phyloP scores from a whole-genome alignment of 2,888 invertebrate species.

The Ptycholaimellus sp. region DNA sequence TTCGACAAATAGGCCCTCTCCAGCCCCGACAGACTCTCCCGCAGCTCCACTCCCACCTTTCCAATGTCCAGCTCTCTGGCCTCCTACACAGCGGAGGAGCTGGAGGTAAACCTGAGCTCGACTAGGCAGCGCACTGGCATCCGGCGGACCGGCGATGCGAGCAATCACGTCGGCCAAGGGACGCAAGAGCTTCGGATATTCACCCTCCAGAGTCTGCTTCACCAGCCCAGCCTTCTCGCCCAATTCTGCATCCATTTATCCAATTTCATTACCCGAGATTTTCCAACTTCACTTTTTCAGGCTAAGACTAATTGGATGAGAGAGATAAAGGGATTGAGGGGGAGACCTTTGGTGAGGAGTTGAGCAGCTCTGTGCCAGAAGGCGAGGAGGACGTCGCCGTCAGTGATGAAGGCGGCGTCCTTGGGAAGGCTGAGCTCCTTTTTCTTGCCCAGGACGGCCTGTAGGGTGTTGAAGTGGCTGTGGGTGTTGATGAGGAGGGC shows the following conservation, averaged over 20 bases:
- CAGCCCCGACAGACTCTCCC: slow-evolving; percentile 41
- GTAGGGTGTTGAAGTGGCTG: no score
- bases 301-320: no score
- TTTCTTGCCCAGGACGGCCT: no score
- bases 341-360: no score
- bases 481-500: no score
- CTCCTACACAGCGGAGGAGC: neutral
- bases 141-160: neutral
- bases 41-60: neutral
- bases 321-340: no score
- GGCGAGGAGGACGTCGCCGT: neutral
- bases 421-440: no score
- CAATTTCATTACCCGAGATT: no score
- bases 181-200: slow-evolving; percentile 59
- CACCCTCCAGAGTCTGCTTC: slow-evolving; percentile 59
- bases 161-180: slow-evolving; percentile 41
- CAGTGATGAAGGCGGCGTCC: neutral
- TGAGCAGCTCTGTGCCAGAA: slow-evolving; percentile 3
- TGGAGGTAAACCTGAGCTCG: neutral
- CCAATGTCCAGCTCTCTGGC: neutral
- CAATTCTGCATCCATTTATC: no score
- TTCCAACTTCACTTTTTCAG: no score
- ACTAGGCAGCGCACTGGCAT: neutral
- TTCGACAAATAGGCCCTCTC: slow-evolving; percentile 61
- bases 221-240: slow-evolving; percentile 34